A percentile compares a stretch with the other conserved stretches of the same genome.
Evolutionary conservation across 2,797 vertebrate genomes (phyloP).

Genomic region (Kryptolebias ocellatus): DNA sequence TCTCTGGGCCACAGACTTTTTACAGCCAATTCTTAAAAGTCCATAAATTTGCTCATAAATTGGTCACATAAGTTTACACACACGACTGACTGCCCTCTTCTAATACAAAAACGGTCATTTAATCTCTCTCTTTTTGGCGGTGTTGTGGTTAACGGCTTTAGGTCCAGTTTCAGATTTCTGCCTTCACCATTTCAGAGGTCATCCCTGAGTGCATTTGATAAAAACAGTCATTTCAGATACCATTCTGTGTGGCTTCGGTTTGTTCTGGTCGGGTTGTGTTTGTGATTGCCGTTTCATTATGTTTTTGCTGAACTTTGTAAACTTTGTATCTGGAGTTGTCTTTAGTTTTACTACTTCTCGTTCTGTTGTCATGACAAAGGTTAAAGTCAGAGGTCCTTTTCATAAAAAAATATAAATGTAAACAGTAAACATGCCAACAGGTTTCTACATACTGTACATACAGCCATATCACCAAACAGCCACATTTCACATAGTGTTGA

Average conservation of each 20-base stretch:
- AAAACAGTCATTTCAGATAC: slow-evolving; percentile 62
- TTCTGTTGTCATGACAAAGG: slow-evolving; percentile 26
- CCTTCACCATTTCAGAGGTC: slow-evolving; percentile 71
- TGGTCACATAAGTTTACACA: slow-evolving; percentile 34
- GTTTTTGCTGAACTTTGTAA: slow-evolving; percentile 56
- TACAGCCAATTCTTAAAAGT: slow-evolving; percentile 45
- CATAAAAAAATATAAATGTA: slow-evolving; percentile 55
- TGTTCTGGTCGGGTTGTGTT: slow-evolving; percentile 65
- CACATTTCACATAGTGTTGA: slow-evolving; percentile 31
- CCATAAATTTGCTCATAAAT: slow-evolving; percentile 42
- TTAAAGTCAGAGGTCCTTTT: slow-evolving; percentile 35
- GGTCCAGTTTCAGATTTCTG: slow-evolving; percentile 48
- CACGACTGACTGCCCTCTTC: slow-evolving; percentile 26
- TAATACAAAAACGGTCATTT: slow-evolving; percentile 35
- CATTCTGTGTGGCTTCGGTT: slow-evolving; percentile 40
- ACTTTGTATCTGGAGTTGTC: slow-evolving; percentile 33
- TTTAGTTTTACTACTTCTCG: background rate
- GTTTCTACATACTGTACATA: slow-evolving; percentile 8
- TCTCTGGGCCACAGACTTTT: slow-evolving; percentile 43
- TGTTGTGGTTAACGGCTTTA: slow-evolving; percentile 47
- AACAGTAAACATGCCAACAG: slow-evolving; percentile 58
- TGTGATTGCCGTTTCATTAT: slow-evolving; percentile 64
- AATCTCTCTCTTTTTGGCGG: slow-evolving; percentile 23
- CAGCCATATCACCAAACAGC: background rate
- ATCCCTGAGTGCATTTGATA: slow-evolving; percentile 58